Percentiles rank a stretch among this genome's conserved stretches.
Conservation (phyloP, 1,140 invertebrate genomes). For the Magallana angulata region DNA sequence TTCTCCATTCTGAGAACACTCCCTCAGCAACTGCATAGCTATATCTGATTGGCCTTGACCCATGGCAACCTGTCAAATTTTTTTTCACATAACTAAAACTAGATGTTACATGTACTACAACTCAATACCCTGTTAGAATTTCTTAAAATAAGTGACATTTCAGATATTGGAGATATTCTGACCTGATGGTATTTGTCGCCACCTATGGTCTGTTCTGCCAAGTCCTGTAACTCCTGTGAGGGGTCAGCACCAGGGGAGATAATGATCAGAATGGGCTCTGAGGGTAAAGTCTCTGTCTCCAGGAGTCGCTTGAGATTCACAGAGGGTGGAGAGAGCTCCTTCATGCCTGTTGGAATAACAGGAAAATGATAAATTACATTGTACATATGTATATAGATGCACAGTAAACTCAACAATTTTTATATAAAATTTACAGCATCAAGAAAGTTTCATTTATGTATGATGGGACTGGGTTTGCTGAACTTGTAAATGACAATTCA, state of each 20-base stretch:
- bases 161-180: neutral
- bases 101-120: no score
- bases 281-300: conserved; percentile 81
- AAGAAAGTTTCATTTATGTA: no score
- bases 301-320: conserved; percentile 84
- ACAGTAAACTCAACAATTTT: no score
- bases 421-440: no score
- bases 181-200: conserved; percentile 84
- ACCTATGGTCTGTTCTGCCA: conserved; percentile 82
- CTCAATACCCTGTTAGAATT: no score
- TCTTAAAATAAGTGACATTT: no score
- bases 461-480: no score
- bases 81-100: neutral
- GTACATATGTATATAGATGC: neutral
- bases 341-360: conserved; percentile 79
- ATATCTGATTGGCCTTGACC: conserved; percentile 87
- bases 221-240: conserved; percentile 86
- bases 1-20: conserved; percentile 82
- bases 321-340: conserved; percentile 84
- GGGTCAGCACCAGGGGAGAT: conserved; percentile 89
- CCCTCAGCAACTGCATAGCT: conserved; percentile 82
- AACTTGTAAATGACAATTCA: no score
- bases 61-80: conserved; percentile 83
- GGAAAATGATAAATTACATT: neutral
- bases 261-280: conserved; percentile 88